Evolutionary conservation across 2,113 vertebrate species (phyloP).

Genomic region (Plecotus auritus): DNA sequence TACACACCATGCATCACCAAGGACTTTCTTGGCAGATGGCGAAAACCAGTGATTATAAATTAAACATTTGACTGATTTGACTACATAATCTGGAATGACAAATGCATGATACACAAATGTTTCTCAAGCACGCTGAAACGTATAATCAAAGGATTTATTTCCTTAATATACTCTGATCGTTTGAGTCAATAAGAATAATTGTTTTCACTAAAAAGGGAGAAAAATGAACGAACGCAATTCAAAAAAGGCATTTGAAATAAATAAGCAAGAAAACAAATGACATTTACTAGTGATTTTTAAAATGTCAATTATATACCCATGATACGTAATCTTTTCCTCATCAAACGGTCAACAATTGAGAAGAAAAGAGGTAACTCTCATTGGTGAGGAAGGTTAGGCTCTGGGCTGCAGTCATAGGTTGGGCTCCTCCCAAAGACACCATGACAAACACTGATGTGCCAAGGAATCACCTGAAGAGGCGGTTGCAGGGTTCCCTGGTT

Average conservation of each 20-base stretch:
- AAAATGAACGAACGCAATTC: not conserved
- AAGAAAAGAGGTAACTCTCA: no score
- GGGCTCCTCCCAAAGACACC: not conserved
- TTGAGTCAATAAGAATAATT: not conserved
- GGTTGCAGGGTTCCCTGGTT: not conserved
- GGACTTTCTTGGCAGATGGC: not conserved
- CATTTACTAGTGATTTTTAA: not conserved
- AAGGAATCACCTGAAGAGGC: not conserved
- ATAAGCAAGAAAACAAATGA: not conserved
- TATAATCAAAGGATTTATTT: not conserved
- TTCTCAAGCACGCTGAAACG: not conserved
- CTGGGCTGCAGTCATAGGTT: not conserved
- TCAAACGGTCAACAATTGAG: not conserved
- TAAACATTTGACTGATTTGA: not conserved
- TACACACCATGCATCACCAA: not conserved
- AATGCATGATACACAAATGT: not conserved
- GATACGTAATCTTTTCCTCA: not conserved
- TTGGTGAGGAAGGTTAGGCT: not conserved
- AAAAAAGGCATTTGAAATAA: not conserved
- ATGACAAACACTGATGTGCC: not conserved
- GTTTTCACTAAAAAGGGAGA: not conserved
- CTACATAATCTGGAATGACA: not conserved
- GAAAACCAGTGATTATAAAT: not conserved
- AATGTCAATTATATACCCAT: not conserved
- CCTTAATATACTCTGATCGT: not conserved